Evolutionary conservation across 2,797 vertebrate species (phyloP).

Genomic region (Anisognathus igniventris): DNA sequence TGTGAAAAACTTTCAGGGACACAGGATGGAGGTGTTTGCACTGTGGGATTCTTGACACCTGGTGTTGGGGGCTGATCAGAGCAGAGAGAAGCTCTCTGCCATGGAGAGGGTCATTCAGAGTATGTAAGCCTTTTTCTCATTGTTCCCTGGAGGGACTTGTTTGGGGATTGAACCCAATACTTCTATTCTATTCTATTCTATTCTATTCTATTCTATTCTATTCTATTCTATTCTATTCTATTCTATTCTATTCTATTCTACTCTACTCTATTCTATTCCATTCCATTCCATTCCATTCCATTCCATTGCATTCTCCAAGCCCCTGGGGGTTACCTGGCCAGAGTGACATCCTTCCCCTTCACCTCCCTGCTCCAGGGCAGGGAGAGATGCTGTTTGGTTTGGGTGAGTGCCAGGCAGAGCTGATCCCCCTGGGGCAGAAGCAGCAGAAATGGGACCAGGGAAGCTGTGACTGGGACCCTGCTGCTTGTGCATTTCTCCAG

Average conservation of each 20-base stretch:
- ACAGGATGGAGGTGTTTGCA: rapidly evolving
- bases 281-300: neutral
- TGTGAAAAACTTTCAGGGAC: neutral
- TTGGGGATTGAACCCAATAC: neutral
- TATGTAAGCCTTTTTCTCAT: neutral
- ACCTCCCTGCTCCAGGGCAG: neutral
- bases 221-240: neutral
- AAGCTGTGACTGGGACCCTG: rapidly evolving
- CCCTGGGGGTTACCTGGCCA: neutral
- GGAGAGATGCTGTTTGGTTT: neutral
- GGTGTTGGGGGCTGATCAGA: neutral
- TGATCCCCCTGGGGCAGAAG: neutral
- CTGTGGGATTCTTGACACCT: neutral
- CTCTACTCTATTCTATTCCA: neutral
- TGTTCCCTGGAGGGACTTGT: neutral
- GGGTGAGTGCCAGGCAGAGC: neutral
- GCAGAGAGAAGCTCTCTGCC: no score
- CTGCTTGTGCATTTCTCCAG: neutral
- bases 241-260: neutral
- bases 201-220: neutral
- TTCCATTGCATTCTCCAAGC: neutral
- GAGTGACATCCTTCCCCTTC: neutral
- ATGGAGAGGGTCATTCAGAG: neutral
- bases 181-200: neutral
- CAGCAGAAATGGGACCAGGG: neutral